Conservation (phyloP, 2,797 vertebrate genomes). For the Malacoraja senta region DNA sequence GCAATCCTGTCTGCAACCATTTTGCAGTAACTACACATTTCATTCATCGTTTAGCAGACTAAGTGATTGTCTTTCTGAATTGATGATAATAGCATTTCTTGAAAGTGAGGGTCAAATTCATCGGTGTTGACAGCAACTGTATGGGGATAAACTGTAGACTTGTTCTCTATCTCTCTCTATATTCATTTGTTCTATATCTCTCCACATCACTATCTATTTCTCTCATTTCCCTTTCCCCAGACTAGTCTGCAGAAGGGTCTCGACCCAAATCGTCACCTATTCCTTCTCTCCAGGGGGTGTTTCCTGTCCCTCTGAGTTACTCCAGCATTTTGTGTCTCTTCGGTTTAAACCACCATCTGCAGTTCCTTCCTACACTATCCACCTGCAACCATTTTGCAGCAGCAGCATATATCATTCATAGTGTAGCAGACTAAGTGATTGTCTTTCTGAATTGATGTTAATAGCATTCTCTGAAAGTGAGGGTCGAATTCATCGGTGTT, state of each 20-base stretch:
- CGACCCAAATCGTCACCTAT: no score
- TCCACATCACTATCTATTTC: no score
- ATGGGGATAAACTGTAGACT: not conserved
- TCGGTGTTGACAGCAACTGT: not conserved
- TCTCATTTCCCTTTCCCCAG: no score
- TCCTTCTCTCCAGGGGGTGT: no score
- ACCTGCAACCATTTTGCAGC: not conserved
- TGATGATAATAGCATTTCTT: not conserved
- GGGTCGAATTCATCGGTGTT: not conserved
- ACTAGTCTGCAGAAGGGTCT: no score
- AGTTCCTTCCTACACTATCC: no score
- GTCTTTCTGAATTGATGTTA: slow-evolving; percentile 19
- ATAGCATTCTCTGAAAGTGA: slow-evolving; percentile 1
- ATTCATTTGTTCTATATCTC: no score
- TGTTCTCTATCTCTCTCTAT: no score
- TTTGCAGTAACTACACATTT: not conserved
- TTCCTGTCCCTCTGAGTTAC: no score
- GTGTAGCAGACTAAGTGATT: not conserved
- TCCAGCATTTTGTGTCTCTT: no score
- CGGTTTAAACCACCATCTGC: no score
- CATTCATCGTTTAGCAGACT: not conserved
- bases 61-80: slow-evolving; percentile 30
- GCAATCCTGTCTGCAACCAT: not conserved
- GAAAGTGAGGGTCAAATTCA: not conserved
- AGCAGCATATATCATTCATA: not conserved